Evolutionary conservation across 2,888 invertebrate genomes (phyloP), one percentile per base, ranked within the genome.

Genomic region (Dolomedes plantarius): DNA sequence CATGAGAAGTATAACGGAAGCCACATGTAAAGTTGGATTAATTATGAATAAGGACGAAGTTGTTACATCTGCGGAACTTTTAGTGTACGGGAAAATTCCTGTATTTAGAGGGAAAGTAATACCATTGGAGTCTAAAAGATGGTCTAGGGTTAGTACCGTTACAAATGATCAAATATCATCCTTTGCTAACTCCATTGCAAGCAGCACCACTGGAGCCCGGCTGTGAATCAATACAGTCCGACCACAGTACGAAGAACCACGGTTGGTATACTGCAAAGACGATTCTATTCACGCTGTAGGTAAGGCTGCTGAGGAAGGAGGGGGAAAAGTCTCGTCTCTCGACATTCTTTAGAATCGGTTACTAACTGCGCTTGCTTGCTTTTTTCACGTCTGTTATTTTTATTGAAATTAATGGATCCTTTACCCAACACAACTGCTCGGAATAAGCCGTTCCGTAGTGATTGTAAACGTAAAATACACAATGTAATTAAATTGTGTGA

Each of bases 41-140:
- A 0, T 16, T 1, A 71, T 71, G 23, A 11, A 46, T 28, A 3
- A 46, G 27, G 27, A 71, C 41, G 71, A 71, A n/a, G 71, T 71
- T 5, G 29, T 71, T 11, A 71, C 71, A 27, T 71, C 71, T 5
- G 3, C 46, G 28, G 71, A 71, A 27, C n/a, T 71, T 5, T 27
- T 71, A 0, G 71, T 71, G 28, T 71, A 41, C 29, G 71, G 71
- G 0, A 71, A 46, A 16, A 46, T 46, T 28, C 50, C 71, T 1
- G 39, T 46, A 9, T 71, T 71, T 19, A 46, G 46, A n/a, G 29
- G 50, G 2, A 46, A 71, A 29, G 23, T 50, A 6, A 5, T 71
- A 3, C 71, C 71, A 1, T 41, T 71, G 28, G 71, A 71, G 29
- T 71, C 71, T 1, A 71, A 71, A 29, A 23, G 71, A 13, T 71